A percentile compares a stretch with the other conserved stretches of the same genome.
Evolutionary conservation across 2,888 invertebrate species (phyloP).

Genomic region (Microplitis deprimator): DNA sequence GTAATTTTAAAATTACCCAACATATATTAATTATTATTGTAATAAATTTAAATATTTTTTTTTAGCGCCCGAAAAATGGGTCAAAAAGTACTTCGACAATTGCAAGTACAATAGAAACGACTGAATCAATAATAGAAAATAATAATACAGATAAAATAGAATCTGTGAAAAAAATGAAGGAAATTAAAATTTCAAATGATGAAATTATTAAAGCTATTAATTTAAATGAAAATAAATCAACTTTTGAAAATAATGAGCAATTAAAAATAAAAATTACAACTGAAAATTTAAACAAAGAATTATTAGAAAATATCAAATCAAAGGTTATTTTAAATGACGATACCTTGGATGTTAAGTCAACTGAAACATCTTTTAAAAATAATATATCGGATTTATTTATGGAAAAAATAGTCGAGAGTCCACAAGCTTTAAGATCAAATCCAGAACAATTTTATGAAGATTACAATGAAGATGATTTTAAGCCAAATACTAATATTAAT

Average conservation of each 20-base stretch:
- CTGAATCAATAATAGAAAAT: background rate
- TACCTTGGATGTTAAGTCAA: background rate
- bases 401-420: constrained; percentile 10
- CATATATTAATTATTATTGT: background rate
- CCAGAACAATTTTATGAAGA: constrained; percentile 11
- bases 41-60: constrained; percentile 11
- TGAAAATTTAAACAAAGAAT: background rate
- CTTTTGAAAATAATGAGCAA: background rate
- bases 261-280: background rate
- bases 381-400: background rate
- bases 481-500: constrained; percentile 3
- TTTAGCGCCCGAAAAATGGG: constrained; percentile 23
- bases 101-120: background rate
- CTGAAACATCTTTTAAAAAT: background rate
- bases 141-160: constrained; percentile 18
- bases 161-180: constrained; percentile 44
- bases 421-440: constrained; percentile 22
- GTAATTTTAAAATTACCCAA: background rate
- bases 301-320: background rate
- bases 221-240: background rate
- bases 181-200: constrained; percentile 42
- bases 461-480: constrained; percentile 2
- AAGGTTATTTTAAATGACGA: background rate
- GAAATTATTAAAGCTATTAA: background rate
- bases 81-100: constrained; percentile 4